phyloP scores from a whole-genome alignment of 1,140 invertebrate species.

The Tribolium castaneum region DNA sequence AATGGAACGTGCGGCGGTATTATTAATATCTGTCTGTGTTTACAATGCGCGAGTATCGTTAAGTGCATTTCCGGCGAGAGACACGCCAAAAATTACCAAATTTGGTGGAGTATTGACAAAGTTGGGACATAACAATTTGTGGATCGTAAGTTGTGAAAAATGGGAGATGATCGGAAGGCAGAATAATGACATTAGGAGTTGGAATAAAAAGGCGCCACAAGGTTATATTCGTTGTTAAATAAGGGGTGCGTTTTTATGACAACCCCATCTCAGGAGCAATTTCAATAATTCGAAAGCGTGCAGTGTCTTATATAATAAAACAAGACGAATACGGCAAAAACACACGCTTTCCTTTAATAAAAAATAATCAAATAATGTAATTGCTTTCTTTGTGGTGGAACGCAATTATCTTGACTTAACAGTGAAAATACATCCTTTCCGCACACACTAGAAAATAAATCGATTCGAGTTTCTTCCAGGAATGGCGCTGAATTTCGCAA shows the following conservation, averaged over 20 bases:
- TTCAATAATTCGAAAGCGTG: constrained; percentile 10
- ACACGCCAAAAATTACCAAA: background rate
- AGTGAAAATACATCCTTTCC: background rate
- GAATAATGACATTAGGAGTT: constrained; percentile 22
- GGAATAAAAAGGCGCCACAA: constrained; percentile 30
- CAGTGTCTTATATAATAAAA: constrained; percentile 3
- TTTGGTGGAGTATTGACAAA: constrained; percentile 9
- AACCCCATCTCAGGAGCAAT: constrained; percentile 4
- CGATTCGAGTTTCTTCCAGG: constrained; percentile 3
- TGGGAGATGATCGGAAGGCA: constrained; percentile 4
- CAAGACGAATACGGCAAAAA: background rate
- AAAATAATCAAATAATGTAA: constrained; percentile 19
- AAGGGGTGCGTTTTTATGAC: constrained; percentile 10
- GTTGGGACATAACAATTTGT: background rate
- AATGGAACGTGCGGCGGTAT: background rate
- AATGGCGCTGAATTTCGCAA: constrained; percentile 15
- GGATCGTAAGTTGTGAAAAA: background rate
- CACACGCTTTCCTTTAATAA: constrained; percentile 2
- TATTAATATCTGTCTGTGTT: constrained; percentile 9
- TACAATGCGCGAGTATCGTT: background rate
- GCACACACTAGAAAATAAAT: constrained; percentile 2
- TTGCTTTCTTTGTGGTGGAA: background rate
- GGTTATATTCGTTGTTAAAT: constrained; percentile 25
- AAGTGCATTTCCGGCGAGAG: background rate
- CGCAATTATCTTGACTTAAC: constrained; percentile 22